Percentiles rank a stretch among this genome's conserved stretches.
Evolutionary conservation across 2,888 invertebrate species (phyloP).

Genomic region (Hermodice carunculata): DNA sequence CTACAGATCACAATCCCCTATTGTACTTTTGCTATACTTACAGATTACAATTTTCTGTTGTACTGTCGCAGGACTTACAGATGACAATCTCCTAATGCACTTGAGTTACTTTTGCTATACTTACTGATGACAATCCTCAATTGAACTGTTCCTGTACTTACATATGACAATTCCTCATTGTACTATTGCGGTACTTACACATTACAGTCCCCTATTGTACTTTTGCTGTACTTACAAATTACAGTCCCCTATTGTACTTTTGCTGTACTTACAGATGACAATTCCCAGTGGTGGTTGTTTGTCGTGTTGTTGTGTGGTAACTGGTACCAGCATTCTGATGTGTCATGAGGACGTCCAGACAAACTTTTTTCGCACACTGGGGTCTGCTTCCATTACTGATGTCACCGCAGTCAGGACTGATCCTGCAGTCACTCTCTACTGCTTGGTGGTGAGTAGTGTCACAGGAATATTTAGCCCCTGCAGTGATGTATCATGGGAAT

Average conservation of each 20-base stretch:
- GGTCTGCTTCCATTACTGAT: conserved; percentile 62
- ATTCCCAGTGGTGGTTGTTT: conserved; percentile 30
- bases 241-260: no score
- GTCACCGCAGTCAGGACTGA: conserved; percentile 45
- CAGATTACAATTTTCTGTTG: no score
- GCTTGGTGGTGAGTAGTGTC: conserved; percentile 61
- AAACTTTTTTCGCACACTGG: conserved; percentile 64
- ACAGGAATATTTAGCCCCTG: not conserved
- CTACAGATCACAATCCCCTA: no score
- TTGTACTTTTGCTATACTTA: no score
- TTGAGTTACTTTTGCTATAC: no score
- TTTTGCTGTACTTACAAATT: not conserved
- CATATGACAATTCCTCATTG: not conserved
- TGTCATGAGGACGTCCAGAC: conserved; percentile 68
- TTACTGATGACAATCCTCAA: no score
- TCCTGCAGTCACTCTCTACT: conserved; percentile 46
- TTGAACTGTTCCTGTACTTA: no score
- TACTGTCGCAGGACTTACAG: no score
- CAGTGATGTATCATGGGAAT: not conserved
- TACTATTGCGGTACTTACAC: not conserved
- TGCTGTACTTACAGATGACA: not conserved
- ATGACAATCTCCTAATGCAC: no score
- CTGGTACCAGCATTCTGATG: conserved; percentile 59
- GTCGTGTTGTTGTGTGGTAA: conserved; percentile 63
- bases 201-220: no score